Evolutionary conservation across 2,113 vertebrate genomes (phyloP).

Genomic region (Parus major): DNA sequence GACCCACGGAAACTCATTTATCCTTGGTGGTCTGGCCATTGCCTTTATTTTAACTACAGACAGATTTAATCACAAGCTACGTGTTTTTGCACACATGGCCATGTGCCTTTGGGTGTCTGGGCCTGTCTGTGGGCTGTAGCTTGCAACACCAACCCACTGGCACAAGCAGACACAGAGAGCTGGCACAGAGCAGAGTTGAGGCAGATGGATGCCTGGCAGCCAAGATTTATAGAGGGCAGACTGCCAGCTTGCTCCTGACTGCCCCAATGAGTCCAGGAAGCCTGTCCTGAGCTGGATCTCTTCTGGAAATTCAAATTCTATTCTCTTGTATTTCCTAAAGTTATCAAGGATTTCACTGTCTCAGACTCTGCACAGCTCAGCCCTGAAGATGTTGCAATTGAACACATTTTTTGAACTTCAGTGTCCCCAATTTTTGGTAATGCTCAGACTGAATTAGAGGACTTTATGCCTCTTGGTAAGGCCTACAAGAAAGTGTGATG

Average conservation of each 20-base stretch:
- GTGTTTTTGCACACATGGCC: neutral
- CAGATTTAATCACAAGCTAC: fast-evolving
- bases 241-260: neutral
- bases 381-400: neutral
- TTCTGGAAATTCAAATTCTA: neutral
- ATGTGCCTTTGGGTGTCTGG: neutral
- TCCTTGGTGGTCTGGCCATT: neutral
- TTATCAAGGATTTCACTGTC: neutral
- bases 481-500: neutral
- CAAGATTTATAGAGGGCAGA: neutral
- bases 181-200: neutral
- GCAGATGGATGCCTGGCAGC: neutral
- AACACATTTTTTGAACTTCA: neutral
- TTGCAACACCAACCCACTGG: neutral
- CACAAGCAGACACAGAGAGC: neutral
- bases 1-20: neutral
- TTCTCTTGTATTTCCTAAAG: neutral
- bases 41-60: neutral
- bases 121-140: neutral
- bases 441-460: neutral
- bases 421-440: neutral
- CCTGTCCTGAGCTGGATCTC: neutral
- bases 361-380: neutral
- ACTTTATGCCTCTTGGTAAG: neutral
- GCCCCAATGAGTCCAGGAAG: neutral